phyloP scores from a whole-genome alignment of 2,888 invertebrate genomes.

The Drosophila barbarae region DNA sequence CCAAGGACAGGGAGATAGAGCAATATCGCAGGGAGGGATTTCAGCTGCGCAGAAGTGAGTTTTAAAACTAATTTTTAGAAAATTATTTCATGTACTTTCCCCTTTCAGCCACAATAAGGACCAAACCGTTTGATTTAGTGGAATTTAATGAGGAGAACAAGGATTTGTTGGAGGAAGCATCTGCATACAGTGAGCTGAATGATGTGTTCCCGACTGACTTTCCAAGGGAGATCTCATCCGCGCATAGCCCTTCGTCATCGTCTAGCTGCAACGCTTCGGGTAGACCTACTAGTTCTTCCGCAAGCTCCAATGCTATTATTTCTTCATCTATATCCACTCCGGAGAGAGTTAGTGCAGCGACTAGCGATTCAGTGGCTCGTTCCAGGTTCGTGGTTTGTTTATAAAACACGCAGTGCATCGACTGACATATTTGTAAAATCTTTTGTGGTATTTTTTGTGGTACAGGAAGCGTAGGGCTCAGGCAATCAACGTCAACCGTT shows the following conservation, averaged over 20 bases:
- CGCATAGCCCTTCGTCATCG: neutral
- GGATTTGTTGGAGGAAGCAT: slow-evolving; percentile 25
- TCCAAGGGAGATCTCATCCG: neutral
- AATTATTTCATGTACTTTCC: neutral
- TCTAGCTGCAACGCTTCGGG: neutral
- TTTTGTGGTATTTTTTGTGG: too few species aligned
- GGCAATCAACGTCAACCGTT: slow-evolving; percentile 50
- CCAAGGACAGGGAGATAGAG: slow-evolving; percentile 76
- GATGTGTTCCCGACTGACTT: neutral
- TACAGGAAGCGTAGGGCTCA: slow-evolving; percentile 69
- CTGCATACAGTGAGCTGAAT: slow-evolving; percentile 5
- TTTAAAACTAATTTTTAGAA: neutral
- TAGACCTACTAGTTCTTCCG: neutral
- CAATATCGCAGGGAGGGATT: slow-evolving; percentile 75
- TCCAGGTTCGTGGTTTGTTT: slow-evolving; percentile 13
- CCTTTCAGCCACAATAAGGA: slow-evolving; percentile 66
- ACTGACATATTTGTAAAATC: neutral
- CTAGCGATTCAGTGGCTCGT: neutral
- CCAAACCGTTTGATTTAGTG: slow-evolving; percentile 58
- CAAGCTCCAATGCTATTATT: too few species aligned
- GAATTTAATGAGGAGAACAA: slow-evolving; percentile 46
- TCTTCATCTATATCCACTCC: too few species aligned
- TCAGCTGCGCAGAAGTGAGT: slow-evolving; percentile 68
- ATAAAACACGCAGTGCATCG: slow-evolving; percentile 37
- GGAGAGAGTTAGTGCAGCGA: too few species aligned